Evolutionary conservation across 2,113 vertebrate genomes (phyloP).

Genomic region (Climacteris rufus): DNA sequence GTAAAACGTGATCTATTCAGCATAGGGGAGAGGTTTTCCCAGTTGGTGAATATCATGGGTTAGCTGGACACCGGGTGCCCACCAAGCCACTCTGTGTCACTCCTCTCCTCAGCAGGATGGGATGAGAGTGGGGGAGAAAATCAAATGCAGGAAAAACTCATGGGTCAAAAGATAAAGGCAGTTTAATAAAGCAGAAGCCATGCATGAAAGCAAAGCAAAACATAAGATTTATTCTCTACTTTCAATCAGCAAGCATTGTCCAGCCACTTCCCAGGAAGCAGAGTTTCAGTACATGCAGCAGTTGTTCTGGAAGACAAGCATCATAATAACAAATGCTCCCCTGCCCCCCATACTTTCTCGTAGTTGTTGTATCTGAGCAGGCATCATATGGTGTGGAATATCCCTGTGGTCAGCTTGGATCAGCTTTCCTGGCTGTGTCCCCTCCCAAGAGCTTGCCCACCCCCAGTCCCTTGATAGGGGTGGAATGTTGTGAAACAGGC

Average conservation of each 20-base stretch:
- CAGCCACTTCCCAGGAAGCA: fast-evolving
- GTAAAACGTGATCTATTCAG: background rate
- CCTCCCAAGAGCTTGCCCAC: background rate
- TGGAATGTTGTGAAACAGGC: background rate
- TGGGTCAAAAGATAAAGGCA: background rate
- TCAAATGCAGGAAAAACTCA: background rate
- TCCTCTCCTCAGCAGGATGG: background rate
- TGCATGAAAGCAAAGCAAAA: background rate
- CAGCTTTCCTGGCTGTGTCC: background rate
- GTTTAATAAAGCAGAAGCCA: background rate
- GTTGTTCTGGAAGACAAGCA: background rate
- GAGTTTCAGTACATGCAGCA: fast-evolving
- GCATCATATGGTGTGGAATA: background rate
- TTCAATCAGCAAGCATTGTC: background rate
- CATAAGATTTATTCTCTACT: background rate
- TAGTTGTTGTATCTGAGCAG: background rate
- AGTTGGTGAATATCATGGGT: background rate
- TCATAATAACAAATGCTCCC: background rate
- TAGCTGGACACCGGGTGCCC: background rate
- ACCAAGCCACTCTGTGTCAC: background rate
- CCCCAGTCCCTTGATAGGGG: background rate
- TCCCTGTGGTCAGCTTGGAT: background rate
- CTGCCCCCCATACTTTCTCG: background rate
- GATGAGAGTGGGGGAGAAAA: background rate
- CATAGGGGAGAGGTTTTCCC: background rate